Evolutionary conservation across 2,888 invertebrate genomes (phyloP).

Genomic region (Coenonympha arcania): DNA sequence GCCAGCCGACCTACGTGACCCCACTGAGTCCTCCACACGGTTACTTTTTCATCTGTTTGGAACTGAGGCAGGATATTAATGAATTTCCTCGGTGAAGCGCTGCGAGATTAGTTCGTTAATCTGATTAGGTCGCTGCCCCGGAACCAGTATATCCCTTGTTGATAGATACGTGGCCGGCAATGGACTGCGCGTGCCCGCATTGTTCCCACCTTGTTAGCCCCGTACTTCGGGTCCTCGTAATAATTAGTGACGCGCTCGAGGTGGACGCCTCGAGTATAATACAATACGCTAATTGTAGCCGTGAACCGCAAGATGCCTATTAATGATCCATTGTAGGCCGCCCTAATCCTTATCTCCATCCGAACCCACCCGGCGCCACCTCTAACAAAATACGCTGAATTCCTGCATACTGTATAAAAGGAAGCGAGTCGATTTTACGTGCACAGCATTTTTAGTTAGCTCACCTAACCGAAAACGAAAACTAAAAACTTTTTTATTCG

Average conservation of each 20-base stretch:
- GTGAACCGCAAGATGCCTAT: constrained; percentile 24
- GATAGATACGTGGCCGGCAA: constrained; percentile 28
- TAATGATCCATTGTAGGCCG: constrained; percentile 18
- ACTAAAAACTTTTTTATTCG: background rate
- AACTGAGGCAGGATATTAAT: constrained; percentile 77
- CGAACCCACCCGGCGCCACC: background rate
- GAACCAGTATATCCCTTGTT: constrained; percentile 39
- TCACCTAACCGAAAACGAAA: background rate
- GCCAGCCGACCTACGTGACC: constrained; percentile 24
- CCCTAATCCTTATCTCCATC: background rate
- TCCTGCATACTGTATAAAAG: background rate
- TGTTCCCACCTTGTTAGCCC: constrained; percentile 27
- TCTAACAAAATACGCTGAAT: background rate
- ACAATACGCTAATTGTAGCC: constrained; percentile 27
- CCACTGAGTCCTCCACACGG: constrained; percentile 24
- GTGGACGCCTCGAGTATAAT: constrained; percentile 26
- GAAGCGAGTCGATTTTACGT: background rate
- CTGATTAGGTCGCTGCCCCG: constrained; percentile 71
- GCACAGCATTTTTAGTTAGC: background rate
- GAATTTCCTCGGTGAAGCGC: constrained; percentile 79
- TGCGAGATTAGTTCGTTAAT: constrained; percentile 79
- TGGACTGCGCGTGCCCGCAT: constrained; percentile 21
- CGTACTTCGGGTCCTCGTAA: constrained; percentile 23
- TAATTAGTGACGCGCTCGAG: constrained; percentile 31
- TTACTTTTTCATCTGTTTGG: constrained; percentile 51